Percentiles rank a stretch among this genome's conserved stretches.
These are phyloP conservation scores for Slavum lentiscoides DNA, from an alignment of 2,888 invertebrate species.

Conservation along the genomic window DNA sequence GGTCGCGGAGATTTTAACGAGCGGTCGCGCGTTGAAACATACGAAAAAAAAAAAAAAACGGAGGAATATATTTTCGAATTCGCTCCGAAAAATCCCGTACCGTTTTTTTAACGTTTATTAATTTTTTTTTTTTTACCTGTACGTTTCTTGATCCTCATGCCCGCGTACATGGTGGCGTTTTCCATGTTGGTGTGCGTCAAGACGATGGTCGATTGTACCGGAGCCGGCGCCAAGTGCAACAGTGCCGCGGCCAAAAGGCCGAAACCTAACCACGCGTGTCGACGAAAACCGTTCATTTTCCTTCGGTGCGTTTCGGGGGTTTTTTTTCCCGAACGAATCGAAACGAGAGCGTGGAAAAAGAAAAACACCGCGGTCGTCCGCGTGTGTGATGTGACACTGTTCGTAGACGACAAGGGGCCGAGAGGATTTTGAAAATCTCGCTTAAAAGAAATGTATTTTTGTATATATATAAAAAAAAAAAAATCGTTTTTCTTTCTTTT, in stretches of 20 bases:
- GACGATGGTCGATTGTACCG: conserved; percentile 43
- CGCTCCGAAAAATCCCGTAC: no score
- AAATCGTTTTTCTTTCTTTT: no score
- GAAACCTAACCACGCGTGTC: conserved; percentile 14
- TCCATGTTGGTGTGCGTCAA: conserved; percentile 45
- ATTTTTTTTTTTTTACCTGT: conserved; percentile 15
- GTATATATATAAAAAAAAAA: no score
- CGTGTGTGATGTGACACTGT: no score
- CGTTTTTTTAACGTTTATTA: no score
- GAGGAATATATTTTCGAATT: neutral
- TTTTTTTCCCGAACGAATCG: no score
- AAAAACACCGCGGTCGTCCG: no score
- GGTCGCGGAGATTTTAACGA: neutral
- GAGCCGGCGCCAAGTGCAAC: conserved; percentile 1
- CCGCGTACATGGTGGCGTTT: conserved; percentile 32
- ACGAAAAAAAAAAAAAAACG: neutral
- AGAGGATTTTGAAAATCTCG: no score
- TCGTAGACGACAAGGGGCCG: no score
- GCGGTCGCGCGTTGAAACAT: neutral
- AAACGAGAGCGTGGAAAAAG: no score
- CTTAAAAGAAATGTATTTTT: no score
- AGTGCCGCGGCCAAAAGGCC: conserved; percentile 13
- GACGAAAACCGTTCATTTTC: neutral
- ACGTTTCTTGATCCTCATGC: conserved; percentile 34
- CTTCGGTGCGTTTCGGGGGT: no score